Conservation (phyloP, 2,888 invertebrate species). For the Pseudoips prasinana region DNA sequence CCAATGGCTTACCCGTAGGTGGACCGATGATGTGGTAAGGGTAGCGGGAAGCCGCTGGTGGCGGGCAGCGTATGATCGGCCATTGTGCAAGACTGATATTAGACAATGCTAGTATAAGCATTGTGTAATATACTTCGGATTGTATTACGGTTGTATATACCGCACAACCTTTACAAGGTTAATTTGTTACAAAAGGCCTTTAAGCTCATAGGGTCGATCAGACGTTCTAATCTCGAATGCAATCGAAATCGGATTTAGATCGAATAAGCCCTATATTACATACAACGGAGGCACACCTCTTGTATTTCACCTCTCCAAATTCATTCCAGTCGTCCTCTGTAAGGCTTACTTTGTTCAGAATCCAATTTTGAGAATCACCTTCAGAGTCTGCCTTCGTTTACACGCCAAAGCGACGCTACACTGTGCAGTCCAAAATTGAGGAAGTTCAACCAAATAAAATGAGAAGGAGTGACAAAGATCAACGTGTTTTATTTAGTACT, state of each 20-base stretch:
- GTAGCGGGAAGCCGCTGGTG: no score
- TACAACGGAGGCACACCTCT: constrained; percentile 18
- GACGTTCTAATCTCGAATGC: constrained; percentile 27
- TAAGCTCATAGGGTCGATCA: constrained; percentile 17
- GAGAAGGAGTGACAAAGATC: no score
- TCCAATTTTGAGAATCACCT: constrained; percentile 32
- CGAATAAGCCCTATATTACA: constrained; percentile 23
- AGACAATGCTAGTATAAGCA: no score
- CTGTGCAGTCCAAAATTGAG: constrained; percentile 19
- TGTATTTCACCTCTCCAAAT: constrained; percentile 31
- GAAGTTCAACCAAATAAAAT: constrained; percentile 22
- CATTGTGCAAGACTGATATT: no score
- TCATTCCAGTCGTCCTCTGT: constrained; percentile 22
- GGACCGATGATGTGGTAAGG: no score
- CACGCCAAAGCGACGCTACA: constrained; percentile 23
- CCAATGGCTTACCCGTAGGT: no score
- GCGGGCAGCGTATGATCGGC: no score
- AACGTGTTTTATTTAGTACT: no score
- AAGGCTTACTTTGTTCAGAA: constrained; percentile 31
- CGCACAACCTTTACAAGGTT: constrained; percentile 6
- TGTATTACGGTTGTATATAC: no score
- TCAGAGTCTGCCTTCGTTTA: constrained; percentile 19
- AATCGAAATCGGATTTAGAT: constrained; percentile 31
- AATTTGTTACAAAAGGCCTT: constrained; percentile 11
- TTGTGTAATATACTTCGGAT: no score